Evolutionary conservation across 2,113 vertebrate genomes (phyloP), one percentile per base, ranked within the genome.

Genomic region (Psammodynastes pulverulentus): DNA sequence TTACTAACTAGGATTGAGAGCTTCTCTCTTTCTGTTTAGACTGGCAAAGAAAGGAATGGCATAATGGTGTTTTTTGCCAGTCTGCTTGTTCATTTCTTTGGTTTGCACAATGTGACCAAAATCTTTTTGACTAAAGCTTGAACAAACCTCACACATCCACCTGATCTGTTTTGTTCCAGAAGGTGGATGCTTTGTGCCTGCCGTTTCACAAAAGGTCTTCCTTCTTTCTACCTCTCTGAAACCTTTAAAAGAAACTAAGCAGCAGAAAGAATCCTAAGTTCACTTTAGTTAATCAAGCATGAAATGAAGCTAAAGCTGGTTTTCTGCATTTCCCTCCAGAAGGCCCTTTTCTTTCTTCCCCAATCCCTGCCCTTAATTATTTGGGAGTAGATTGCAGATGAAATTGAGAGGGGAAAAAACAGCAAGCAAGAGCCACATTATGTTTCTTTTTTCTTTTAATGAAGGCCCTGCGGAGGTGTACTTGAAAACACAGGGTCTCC

Each of bases 401-500:
- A 58, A 96, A 96, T 17, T 93, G 96, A 92, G 94, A 96, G 95
- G 96, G 51, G 89, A 39, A 86, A 54, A 45, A 92, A 45, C 95
- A 95, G 93, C 92, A 13, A 58, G 96, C 91, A 94, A 92, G 94
- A 96, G 95, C 91, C 96, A 95, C 96, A 48, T 97, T 97, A 95
- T 97, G 97, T 98, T 98, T 97, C 97, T 97, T 97, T 97, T 98
- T 97, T 97, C 96, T 95, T 98, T 97, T 98, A 97, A 97, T 97
- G 97, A 98, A 97, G 96, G 97, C 97, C 97, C 97, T 96, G 96
- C 97, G 97, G 97, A 98, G 97, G 97, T 98, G 97, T 97, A 97
- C 97, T 97, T 97, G 97, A 97, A 98, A 98, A 98, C 98, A 98
- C 97, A 98, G 97, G 97, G 97, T 97, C 97, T 98, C 97, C 98